phyloP scores from a whole-genome alignment of 2,113 vertebrate species.

The Rhinopomastus cyanomelas region DNA sequence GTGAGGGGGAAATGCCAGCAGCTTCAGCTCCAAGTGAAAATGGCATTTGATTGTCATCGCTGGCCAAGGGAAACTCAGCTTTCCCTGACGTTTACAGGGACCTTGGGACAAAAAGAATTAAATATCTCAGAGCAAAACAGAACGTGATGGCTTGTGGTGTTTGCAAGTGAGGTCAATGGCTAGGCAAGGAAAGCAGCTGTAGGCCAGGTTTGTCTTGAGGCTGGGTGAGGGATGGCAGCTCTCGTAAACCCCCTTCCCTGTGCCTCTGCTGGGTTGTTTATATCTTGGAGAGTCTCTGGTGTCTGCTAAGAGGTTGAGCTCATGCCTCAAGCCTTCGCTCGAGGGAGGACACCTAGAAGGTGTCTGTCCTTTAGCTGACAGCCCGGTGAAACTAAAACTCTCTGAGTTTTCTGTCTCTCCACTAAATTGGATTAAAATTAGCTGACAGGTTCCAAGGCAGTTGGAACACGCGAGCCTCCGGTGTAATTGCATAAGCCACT shows the following conservation, averaged over 20 bases:
- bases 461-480: neutral
- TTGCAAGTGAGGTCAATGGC: neutral
- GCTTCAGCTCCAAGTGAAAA: neutral
- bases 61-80: neutral
- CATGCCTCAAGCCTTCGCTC: neutral
- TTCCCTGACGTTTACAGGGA: neutral
- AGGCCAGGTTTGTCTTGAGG: neutral
- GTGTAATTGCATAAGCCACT: slow-evolving; percentile 38
- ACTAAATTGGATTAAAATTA: slow-evolving; percentile 49
- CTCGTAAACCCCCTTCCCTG: neutral
- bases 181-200: neutral
- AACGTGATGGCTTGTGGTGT: neutral
- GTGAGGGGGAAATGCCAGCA: neutral
- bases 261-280: neutral
- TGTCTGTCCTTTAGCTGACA: slow-evolving; percentile 45
- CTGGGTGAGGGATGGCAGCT: neutral
- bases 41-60: neutral
- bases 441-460: slow-evolving; percentile 38
- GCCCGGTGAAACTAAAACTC: slow-evolving; percentile 16
- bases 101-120: neutral
- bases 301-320: neutral
- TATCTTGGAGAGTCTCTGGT: neutral
- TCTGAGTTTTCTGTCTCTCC: neutral
- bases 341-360: neutral
- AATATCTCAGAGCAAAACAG: neutral